Base-by-base conservation (phyloP, 2,888 invertebrate genomes). In the Agrenia bidenticulata region DNA sequence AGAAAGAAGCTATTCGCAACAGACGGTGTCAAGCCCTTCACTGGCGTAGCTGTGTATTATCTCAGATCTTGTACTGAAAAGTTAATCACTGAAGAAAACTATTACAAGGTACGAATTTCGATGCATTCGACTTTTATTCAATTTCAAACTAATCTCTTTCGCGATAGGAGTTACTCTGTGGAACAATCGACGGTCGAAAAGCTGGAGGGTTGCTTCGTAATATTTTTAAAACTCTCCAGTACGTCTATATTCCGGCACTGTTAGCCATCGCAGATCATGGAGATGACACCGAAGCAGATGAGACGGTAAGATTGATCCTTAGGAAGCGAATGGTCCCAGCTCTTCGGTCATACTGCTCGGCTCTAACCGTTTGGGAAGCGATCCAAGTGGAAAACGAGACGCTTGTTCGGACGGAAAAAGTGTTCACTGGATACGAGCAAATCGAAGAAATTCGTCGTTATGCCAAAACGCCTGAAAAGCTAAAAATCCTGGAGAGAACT, bases 21-120 rank as follows among this genome's bases (percentile, higher is more conserved):
- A 0, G 92, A 92, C 0, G 90, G 90, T 87, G 86, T 87, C 11
- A 74, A 74, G 49, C 85, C 88, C 17, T 87, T 93, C 63, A 89
- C 88, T 0, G 92, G 92, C 37, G 85, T 90, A 63, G 91, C 91
- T 77, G 87, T 92, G 73, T 92, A 90, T 77, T 92, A 92, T 84
- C 89, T 91, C 78, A 85, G 93, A 73, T 76, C 92, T 54, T 91
- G 88, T 78, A 89, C 88, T 45, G 86, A 87, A 70, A 92, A 92
- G 77, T 91, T 92, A 79, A 80, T 94, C 73, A 92, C 92, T 0
- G 93, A 93, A 79, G 93, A 94, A 81, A 92, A 92, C n/a, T 93
- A 93, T 77, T 92, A 92, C 79, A 92, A 92, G 82, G 92, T 83
- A 9, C 5, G 45, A 11, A 53, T 53, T 49, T 59, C 2, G n/a